These are phyloP conservation scores for Podarcis siculus DNA, from an alignment of 2,797 vertebrate species.

Conservation along the genomic window DNA sequence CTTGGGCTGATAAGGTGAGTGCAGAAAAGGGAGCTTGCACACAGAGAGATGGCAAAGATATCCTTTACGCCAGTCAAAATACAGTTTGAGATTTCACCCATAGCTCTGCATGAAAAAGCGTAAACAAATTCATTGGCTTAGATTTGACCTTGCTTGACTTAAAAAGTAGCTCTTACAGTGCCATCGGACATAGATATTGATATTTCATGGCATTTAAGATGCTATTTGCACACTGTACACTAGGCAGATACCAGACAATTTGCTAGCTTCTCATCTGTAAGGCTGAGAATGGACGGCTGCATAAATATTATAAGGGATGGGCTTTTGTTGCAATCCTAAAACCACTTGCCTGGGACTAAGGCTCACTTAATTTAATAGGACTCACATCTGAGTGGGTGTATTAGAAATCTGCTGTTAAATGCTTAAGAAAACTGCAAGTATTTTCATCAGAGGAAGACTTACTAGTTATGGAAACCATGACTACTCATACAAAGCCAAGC, in stretches of 20 bases:
- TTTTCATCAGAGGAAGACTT: background rate
- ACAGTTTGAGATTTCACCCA: slow-evolving; percentile 34
- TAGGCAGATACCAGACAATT: slow-evolving; percentile 30
- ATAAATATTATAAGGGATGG: slow-evolving; percentile 40
- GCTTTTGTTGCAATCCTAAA: no score
- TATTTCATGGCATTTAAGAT: slow-evolving; percentile 68
- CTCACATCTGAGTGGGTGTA: no score
- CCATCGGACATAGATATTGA: slow-evolving; percentile 50
- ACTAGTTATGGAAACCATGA: background rate
- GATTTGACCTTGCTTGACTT: slow-evolving; percentile 58
- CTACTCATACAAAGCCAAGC: background rate
- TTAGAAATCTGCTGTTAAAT: background rate
- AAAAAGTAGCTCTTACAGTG: slow-evolving; percentile 58
- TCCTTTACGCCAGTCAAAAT: slow-evolving; percentile 31
- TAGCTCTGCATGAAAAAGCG: slow-evolving; percentile 46
- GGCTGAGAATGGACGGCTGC: slow-evolving; percentile 23
- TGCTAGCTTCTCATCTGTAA: slow-evolving; percentile 44
- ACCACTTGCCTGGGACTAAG: no score
- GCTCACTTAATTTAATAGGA: no score
- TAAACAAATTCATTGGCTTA: slow-evolving; percentile 56
- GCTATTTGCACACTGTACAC: slow-evolving; percentile 57
- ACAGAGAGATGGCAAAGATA: slow-evolving; percentile 9
- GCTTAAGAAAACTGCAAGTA: slow-evolving; percentile 35
- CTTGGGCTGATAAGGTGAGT: slow-evolving; percentile 62
- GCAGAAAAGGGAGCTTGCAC: background rate